A percentile compares a stretch with the other conserved stretches of the same genome.
These are phyloP conservation scores for Drosophila melanogaster DNA, from an alignment of 1,140 invertebrate species.

Conservation along the genomic window DNA sequence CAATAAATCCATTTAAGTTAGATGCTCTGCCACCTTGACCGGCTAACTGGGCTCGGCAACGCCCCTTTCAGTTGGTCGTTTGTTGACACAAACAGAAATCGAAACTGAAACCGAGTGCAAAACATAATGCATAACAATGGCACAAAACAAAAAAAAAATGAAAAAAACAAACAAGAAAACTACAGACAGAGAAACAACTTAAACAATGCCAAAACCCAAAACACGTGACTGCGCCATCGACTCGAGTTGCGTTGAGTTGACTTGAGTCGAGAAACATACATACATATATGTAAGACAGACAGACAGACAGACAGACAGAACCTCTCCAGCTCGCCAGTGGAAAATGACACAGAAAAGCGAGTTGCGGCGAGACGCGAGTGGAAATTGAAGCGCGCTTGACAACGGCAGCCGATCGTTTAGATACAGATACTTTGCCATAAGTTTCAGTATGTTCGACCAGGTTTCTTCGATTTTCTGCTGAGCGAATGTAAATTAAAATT, in stretches of 20 bases:
- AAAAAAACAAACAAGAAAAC: constrained; percentile 15
- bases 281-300: background rate
- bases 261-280: constrained; percentile 4
- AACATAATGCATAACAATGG: constrained; percentile 29
- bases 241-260: background rate
- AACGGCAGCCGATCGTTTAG: constrained; percentile 34
- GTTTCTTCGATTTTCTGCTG: constrained; percentile 37
- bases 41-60: constrained; percentile 9
- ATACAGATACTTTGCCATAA: constrained; percentile 1
- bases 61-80: constrained; percentile 8
- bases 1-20: constrained; percentile 2
- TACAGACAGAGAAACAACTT: constrained; percentile 37
- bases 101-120: constrained; percentile 54
- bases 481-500: constrained; percentile 46
- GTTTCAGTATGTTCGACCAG: background rate
- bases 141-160: constrained; percentile 26
- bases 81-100: constrained; percentile 66
- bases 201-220: constrained; percentile 46
- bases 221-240: constrained; percentile 62
- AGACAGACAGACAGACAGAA: background rate
- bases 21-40: constrained; percentile 41
- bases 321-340: constrained; percentile 4
- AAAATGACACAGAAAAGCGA: constrained; percentile 69
- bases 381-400: constrained; percentile 56
- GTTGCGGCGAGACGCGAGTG: constrained; percentile 24